Percentiles rank a stretch among this genome's conserved stretches.
Evolutionary conservation across 2,888 invertebrate species (phyloP).

Genomic region (Lasioglossum marginatum): DNA sequence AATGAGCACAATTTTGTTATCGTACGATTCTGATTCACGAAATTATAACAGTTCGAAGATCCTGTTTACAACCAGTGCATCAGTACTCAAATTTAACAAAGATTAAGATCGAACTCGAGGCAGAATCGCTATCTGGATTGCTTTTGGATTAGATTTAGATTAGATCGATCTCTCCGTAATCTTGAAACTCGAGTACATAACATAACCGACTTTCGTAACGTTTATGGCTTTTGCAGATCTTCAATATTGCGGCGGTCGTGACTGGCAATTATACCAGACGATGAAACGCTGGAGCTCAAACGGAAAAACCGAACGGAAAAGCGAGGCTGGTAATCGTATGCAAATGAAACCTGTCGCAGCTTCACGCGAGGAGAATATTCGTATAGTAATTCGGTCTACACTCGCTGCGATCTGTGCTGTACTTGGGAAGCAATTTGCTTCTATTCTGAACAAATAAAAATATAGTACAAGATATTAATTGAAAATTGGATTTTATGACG

Average conservation of each 20-base stretch:
- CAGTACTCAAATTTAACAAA: neutral
- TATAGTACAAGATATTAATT: too few relatives aligned
- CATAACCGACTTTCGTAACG: neutral
- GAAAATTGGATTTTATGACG: too few relatives aligned
- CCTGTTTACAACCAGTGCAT: neutral
- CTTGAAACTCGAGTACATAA: neutral
- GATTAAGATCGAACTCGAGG: neutral
- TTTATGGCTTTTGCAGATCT: neutral
- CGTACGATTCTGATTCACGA: neutral
- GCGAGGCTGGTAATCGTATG: constrained; percentile 21
- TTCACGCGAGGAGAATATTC: constrained; percentile 15
- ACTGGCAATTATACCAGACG: neutral
- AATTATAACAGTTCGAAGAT: neutral
- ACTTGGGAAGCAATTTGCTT: neutral
- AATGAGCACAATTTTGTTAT: neutral
- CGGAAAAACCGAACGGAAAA: neutral
- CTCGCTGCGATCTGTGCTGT: neutral
- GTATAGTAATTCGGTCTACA: constrained; percentile 17
- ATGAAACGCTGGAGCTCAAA: neutral
- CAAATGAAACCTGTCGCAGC: constrained; percentile 22
- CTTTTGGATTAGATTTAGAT: neutral
- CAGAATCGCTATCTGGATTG: neutral
- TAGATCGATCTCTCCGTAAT: neutral
- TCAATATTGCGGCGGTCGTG: neutral
- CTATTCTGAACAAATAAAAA: too few relatives aligned